These are phyloP conservation scores for Caiman crocodilus DNA, from an alignment of 2,797 vertebrate genomes.

Conservation along the genomic window DNA sequence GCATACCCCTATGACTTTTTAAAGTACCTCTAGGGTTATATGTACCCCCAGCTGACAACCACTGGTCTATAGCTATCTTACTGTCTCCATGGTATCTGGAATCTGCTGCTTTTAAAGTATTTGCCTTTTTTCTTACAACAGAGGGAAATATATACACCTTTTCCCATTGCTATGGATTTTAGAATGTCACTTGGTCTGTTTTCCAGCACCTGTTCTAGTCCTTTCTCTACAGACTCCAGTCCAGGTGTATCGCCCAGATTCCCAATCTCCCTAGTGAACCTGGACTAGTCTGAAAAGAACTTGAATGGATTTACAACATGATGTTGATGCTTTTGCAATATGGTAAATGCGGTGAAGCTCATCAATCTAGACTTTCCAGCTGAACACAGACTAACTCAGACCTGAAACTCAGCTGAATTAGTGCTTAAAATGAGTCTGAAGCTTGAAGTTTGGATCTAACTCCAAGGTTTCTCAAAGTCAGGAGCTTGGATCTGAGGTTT, in stretches of 20 bases:
- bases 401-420: neutral
- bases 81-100: neutral
- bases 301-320: neutral
- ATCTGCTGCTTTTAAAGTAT: neutral
- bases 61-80: neutral
- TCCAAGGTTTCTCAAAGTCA: neutral
- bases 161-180: neutral
- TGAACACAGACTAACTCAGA: neutral
- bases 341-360: neutral
- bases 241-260: neutral
- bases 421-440: neutral
- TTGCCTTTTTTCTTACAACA: neutral
- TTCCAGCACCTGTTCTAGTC: neutral
- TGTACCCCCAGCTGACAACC: too few relatives aligned
- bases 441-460: neutral
- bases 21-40: too few relatives aligned
- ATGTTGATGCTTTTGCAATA: neutral
- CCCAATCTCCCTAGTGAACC: neutral
- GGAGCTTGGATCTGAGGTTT: neutral
- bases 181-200: neutral
- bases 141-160: neutral
- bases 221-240: neutral
- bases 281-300: neutral
- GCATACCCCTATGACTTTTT: too few relatives aligned
- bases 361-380: neutral